Base-by-base conservation (phyloP, 2,888 invertebrate genomes). In the Cataglyphis livida region DNA sequence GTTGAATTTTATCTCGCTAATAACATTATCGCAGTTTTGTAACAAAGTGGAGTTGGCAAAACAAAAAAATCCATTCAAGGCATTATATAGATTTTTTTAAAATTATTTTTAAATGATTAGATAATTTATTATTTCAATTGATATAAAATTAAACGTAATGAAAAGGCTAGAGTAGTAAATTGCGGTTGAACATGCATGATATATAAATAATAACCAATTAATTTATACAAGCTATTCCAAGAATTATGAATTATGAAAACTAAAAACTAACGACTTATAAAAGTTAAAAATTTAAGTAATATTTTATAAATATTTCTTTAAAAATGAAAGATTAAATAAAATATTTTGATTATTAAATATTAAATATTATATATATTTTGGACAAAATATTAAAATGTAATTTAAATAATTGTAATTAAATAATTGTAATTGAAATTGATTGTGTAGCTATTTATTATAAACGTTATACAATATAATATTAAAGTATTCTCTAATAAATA, bases 1-100 rank as follows among this genome's bases (percentile, higher is more conserved):
- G 28, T 51, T 51, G 35, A 75, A 12, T 38, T 38, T 74, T 75
- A 76, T 76, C 62, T 41, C 28, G 10, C 41, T 35, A 71, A 71
- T 61, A 51, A 38, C 1, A 48, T 71, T 44, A 9, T 12, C 28
- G 6, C 44, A 18, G 21, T 61, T n/a, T 3, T 48, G 0, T 38
- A 54, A 54, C 54, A 57, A 57, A 68, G 10, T 28, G 6, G 21
- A 18, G 10, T 15, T 18, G 18, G 9, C 18, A 48, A 64, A 35
- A 35, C 25, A 25, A 3, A 35, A 62, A 48, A 44, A 62, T 48
- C 0, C 18, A 0, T 15, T 21, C 6, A 15, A 35, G 18, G 15
- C 18, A 2, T 38, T 25, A 66, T 65, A n/a, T 25, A 12, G 0
- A 15, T 15, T 28, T 38, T 12, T 48, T 76, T 1, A 38, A 38